Conservation (phyloP, 2,113 vertebrate species). For the Maccullochella peelii region DNA sequence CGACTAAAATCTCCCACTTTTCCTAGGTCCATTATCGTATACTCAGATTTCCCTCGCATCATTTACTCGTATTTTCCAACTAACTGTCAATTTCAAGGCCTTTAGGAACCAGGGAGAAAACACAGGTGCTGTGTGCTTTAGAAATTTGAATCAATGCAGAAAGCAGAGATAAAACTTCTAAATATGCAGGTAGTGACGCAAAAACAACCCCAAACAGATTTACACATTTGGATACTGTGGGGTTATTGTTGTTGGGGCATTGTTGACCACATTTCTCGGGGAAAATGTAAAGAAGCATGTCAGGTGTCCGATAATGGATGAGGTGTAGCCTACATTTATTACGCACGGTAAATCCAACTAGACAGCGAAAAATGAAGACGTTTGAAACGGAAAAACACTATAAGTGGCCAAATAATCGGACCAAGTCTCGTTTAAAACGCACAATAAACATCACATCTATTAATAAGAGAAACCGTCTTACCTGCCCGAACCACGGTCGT, state of each 20-base stretch:
- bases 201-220: neutral
- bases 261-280: neutral
- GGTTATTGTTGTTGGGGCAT: neutral
- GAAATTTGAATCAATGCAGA: neutral
- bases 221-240: neutral
- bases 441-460: neutral
- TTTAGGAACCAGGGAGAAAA: neutral
- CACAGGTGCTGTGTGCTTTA: neutral
- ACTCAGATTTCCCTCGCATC: neutral
- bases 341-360: neutral
- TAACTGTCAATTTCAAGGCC: neutral
- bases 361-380: neutral
- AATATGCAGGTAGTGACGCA: neutral
- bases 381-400: neutral
- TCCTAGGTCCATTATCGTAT: neutral
- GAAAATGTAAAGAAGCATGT: slow-evolving; percentile 25
- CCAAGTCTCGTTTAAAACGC: neutral
- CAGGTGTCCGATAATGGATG: slow-evolving; percentile 49
- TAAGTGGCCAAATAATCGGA: neutral
- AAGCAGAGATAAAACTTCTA: neutral
- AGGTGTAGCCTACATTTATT: neutral
- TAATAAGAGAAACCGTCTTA: slow-evolving; percentile 63
- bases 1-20: neutral
- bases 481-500: slow-evolving; percentile 80
- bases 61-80: neutral